Conservation (phyloP, 2,797 vertebrate genomes). For the Holocentrus rufus region DNA sequence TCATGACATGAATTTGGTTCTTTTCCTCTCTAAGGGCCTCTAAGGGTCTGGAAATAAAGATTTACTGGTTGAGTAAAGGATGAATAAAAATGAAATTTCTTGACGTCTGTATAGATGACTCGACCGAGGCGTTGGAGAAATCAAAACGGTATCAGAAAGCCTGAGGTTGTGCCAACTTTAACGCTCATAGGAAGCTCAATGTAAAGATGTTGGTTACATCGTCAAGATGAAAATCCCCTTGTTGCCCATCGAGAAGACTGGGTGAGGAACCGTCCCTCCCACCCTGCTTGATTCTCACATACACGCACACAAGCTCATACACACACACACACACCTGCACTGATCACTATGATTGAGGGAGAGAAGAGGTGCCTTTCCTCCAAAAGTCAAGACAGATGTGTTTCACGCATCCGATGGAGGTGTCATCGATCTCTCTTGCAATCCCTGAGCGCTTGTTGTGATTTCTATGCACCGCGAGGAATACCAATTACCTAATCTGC, state of each 20-base stretch:
- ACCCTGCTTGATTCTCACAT: constrained; percentile 63
- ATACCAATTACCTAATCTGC: constrained; percentile 59
- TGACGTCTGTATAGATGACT: background rate
- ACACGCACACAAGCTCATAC: constrained; percentile 49
- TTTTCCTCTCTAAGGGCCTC: constrained; percentile 6
- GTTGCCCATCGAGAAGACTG: constrained; percentile 63
- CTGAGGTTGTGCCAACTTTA: constrained; percentile 25
- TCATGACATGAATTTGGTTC: constrained; percentile 2
- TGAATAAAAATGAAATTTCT: background rate
- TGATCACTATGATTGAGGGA: constrained; percentile 42
- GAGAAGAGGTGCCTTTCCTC: constrained; percentile 39
- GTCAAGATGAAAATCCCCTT: constrained; percentile 67
- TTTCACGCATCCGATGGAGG: constrained; percentile 24
- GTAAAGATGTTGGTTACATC: constrained; percentile 63
- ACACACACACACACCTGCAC: constrained; percentile 50
- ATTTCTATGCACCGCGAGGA: constrained; percentile 19
- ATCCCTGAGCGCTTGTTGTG: constrained; percentile 15
- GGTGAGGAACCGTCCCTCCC: constrained; percentile 66
- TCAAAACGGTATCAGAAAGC: constrained; percentile 49
- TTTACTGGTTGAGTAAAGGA: too few relatives aligned
- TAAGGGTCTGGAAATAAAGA: too few relatives aligned
- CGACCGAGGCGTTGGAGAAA: background rate
- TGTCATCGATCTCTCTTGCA: constrained; percentile 14
- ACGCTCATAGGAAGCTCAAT: constrained; percentile 46
- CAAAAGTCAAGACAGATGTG: constrained; percentile 46